Evolutionary conservation across 2,113 vertebrate species (phyloP).

Genomic region (Empidonax traillii): DNA sequence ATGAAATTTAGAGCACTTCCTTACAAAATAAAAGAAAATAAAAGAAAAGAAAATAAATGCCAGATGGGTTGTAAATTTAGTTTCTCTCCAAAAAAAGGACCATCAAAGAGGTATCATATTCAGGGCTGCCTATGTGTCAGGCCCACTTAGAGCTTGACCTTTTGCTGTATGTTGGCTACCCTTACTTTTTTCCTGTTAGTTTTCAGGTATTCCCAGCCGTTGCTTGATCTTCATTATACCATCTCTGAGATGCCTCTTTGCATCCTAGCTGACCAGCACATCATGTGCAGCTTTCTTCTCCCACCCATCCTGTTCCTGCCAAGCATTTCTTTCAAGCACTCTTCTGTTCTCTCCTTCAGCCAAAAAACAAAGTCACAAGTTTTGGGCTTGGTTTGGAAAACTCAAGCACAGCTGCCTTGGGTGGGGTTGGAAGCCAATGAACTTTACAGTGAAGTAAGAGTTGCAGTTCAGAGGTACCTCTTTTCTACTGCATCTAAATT

Average conservation of each 20-base stretch:
- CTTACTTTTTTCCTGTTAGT: neutral
- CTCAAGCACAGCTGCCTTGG: slow-evolving; percentile 22
- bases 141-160: neutral
- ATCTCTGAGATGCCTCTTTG: neutral
- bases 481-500: neutral
- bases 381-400: slow-evolving; percentile 46
- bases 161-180: neutral
- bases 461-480: neutral
- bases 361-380: slow-evolving; percentile 45
- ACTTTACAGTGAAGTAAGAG: neutral
- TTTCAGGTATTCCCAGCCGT: neutral
- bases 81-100: neutral
- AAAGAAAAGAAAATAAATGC: neutral
- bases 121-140: neutral
- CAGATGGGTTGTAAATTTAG: neutral
- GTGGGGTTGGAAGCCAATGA: slow-evolving; percentile 36
- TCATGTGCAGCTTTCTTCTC: neutral
- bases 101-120: neutral
- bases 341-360: slow-evolving; percentile 8
- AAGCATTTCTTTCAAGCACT: slow-evolving; percentile 15
- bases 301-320: neutral
- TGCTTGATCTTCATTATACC: neutral
- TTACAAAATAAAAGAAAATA: neutral
- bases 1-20: neutral
- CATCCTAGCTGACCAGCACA: neutral